Evolutionary conservation across 2,797 vertebrate species (phyloP).

Genomic region (Selene dorsalis): DNA sequence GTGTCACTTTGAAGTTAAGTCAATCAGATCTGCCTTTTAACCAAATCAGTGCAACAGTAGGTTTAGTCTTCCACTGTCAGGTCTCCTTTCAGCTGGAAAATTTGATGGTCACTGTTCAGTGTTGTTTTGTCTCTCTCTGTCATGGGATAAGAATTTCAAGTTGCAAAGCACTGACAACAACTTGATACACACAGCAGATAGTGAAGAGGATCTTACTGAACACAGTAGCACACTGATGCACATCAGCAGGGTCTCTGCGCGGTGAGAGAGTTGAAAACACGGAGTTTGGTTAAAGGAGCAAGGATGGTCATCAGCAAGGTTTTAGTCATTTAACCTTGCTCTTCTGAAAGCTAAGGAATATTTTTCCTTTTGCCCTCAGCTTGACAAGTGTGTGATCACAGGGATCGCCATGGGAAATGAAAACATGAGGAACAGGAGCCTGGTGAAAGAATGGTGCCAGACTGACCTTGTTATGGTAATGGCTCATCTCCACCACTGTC

Average conservation of each 20-base stretch:
- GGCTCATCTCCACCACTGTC: conserved; percentile 28
- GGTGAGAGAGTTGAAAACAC: not conserved
- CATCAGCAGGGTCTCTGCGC: not conserved
- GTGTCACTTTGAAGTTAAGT: not conserved
- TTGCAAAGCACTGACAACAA: not conserved
- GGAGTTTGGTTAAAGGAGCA: not conserved
- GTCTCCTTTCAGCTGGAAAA: not conserved
- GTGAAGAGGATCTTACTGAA: not conserved
- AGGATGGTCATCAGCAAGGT: not conserved
- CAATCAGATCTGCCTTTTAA: not conserved
- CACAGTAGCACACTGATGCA: not conserved
- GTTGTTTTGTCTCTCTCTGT: not conserved
- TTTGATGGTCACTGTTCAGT: not conserved
- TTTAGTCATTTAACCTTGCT: not conserved
- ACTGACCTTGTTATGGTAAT: conserved; percentile 70
- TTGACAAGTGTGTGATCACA: conserved; percentile 93
- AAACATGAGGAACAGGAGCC: conserved; percentile 89
- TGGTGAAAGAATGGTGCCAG: conserved; percentile 90
- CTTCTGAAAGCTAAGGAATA: conserved; percentile 3
- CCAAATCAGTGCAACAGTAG: not conserved
- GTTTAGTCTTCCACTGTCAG: not conserved
- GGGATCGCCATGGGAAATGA: conserved; percentile 89
- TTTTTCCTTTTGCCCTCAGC: conserved; percentile 73
- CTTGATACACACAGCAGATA: not conserved
- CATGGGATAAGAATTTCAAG: not conserved